phyloP scores from a whole-genome alignment of 1,140 invertebrate genomes.

The Subanguina moxae region DNA sequence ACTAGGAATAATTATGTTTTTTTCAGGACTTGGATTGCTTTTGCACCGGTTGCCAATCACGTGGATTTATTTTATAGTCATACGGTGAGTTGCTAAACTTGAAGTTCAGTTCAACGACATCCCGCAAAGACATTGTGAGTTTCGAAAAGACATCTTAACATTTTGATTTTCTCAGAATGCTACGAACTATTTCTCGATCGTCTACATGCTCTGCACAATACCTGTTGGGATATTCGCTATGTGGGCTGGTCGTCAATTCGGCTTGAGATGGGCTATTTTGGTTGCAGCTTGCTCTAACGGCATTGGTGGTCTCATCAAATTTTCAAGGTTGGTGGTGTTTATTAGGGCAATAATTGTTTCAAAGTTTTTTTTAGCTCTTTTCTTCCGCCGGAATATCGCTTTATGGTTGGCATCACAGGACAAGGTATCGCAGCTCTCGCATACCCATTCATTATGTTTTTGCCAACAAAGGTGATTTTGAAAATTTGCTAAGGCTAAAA shows the following conservation, averaged over 20 bases:
- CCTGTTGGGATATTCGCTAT: conserved; percentile 47
- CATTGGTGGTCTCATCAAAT: conserved; percentile 41
- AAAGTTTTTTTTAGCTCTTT: conserved; percentile 40
- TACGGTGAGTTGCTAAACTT: conserved; percentile 10
- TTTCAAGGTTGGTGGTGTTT: conserved; percentile 31
- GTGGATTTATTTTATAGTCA: conserved; percentile 38
- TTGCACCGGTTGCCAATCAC: conserved; percentile 47
- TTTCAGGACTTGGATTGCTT: conserved; percentile 38
- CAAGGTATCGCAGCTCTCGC: conserved; percentile 57
- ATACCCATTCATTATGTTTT: conserved; percentile 59
- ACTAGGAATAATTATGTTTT: too few relatives aligned
- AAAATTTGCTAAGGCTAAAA: neutral
- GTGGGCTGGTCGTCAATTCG: conserved; percentile 47
- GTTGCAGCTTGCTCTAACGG: conserved; percentile 49
- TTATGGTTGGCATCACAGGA: conserved; percentile 53
- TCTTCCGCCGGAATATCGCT: conserved; percentile 36
- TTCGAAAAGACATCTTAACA: neutral
- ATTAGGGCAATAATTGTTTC: conserved; percentile 7
- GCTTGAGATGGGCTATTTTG: conserved; percentile 40
- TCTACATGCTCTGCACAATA: conserved; percentile 45
- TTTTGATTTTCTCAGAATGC: conserved; percentile 31
- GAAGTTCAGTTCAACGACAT: conserved; percentile 9
- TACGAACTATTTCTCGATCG: conserved; percentile 35
- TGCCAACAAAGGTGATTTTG: conserved; percentile 50
- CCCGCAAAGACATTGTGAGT: too few relatives aligned